Percentiles rank a stretch among this genome's conserved stretches.
These are phyloP conservation scores for Agelastica alni DNA, from an alignment of 2,888 invertebrate species.

Conservation along the genomic window DNA sequence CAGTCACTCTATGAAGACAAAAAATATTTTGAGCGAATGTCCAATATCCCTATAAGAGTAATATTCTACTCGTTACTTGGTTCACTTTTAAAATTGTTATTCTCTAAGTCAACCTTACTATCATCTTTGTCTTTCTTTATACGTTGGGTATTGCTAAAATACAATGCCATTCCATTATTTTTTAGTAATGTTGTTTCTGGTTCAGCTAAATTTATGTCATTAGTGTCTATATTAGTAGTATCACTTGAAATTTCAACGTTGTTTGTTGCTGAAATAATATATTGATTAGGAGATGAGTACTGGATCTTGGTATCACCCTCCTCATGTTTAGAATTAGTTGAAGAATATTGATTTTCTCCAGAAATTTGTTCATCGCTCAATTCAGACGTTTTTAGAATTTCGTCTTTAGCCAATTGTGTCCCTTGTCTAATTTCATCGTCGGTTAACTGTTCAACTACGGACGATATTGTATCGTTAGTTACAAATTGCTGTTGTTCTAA, in stretches of 20 bases:
- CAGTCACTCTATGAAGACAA: slow-evolving; percentile 1
- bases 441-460: slow-evolving; percentile 33
- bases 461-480: slow-evolving; percentile 34
- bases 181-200: slow-evolving; percentile 55
- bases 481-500: slow-evolving; percentile 38
- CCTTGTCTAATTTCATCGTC: slow-evolving; percentile 34
- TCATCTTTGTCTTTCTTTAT: slow-evolving; percentile 32
- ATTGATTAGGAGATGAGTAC: slow-evolving; percentile 26
- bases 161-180: slow-evolving; percentile 65
- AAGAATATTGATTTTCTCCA: slow-evolving; percentile 8
- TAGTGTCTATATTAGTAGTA: slow-evolving; percentile 22
- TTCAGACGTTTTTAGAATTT: slow-evolving; percentile 26
- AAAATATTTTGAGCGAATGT: slow-evolving; percentile 29
- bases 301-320: slow-evolving; percentile 19
- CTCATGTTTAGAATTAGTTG: slow-evolving; percentile 4
- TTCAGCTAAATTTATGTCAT: slow-evolving; percentile 43
- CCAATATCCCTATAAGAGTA: slow-evolving; percentile 1
- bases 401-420: slow-evolving; percentile 30
- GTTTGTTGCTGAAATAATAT: slow-evolving; percentile 23
- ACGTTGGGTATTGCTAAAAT: slow-evolving; percentile 54
- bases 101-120: slow-evolving; percentile 23
- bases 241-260: slow-evolving; percentile 13
- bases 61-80: slow-evolving; percentile 21
- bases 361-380: slow-evolving; percentile 7
- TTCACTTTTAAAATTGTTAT: too few relatives aligned